phyloP scores from a whole-genome alignment of 2,888 invertebrate species.

The Agonopterix heracliana region DNA sequence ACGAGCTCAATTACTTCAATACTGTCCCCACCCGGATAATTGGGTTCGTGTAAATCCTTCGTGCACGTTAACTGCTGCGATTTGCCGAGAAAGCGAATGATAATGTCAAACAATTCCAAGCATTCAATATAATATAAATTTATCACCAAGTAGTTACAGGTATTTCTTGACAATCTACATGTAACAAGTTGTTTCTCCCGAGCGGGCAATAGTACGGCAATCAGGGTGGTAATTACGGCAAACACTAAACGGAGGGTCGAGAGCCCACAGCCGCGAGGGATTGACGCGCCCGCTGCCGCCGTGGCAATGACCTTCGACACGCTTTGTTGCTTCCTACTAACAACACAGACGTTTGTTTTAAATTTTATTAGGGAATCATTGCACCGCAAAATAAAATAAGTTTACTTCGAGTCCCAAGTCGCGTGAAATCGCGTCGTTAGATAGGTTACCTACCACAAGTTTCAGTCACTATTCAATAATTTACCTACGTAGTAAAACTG shows the following conservation, averaged over 20 bases:
- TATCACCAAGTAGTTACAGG: neutral
- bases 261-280: constrained; percentile 15
- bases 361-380: no score
- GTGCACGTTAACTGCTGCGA: constrained; percentile 11
- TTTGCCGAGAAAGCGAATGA: constrained; percentile 14
- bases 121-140: neutral
- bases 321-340: constrained; percentile 20
- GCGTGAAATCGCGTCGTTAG: no score
- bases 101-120: neutral
- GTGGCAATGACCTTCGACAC: constrained; percentile 28
- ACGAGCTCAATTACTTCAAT: constrained; percentile 12
- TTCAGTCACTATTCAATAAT: no score
- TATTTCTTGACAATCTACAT: constrained; percentile 9
- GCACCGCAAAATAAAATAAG: no score
- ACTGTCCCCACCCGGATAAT: constrained; percentile 12
- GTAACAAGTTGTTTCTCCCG: constrained; percentile 11
- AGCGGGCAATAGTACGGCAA: constrained; percentile 21
- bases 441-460: no score
- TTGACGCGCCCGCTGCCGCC: constrained; percentile 10
- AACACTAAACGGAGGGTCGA: constrained; percentile 17
- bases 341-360: neutral
- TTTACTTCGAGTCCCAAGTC: no score
- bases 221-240: constrained; percentile 28
- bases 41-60: constrained; percentile 16
- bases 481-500: no score